Conservation (phyloP, 2,888 invertebrate genomes). For the Dolomedes plantarius region DNA sequence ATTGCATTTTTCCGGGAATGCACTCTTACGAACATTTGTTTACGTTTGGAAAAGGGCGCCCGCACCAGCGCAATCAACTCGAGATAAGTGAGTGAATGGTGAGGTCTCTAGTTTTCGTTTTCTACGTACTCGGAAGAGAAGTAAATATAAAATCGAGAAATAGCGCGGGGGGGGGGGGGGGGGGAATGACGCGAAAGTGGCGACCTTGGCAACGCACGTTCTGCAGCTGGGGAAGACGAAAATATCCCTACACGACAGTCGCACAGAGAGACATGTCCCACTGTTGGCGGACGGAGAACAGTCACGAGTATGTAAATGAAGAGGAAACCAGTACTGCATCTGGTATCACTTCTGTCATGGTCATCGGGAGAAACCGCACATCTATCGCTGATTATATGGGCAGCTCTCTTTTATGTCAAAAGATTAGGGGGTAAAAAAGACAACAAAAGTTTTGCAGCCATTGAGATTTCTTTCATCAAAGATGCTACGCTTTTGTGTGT, state of each 20-base stretch:
- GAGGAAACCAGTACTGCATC: background rate
- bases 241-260: background rate
- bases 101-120: too few species aligned
- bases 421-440: too few species aligned
- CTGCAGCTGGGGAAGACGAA: background rate
- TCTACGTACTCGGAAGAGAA: background rate
- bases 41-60: background rate
- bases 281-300: background rate
- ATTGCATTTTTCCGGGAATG: too few species aligned
- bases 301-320: constrained; percentile 5
- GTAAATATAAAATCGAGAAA: background rate
- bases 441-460: too few species aligned
- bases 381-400: too few species aligned
- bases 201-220: background rate
- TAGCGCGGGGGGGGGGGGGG: too few species aligned
- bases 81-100: too few species aligned
- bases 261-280: background rate
- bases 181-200: background rate
- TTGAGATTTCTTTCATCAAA: too few species aligned
- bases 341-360: background rate
- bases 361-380: background rate
- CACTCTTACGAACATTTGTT: too few species aligned
- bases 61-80: too few species aligned
- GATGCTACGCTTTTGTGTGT: too few species aligned
- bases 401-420: too few species aligned